These are phyloP conservation scores for Ectemnius continuus DNA, from an alignment of 2,888 invertebrate species.

Conservation along the genomic window DNA sequence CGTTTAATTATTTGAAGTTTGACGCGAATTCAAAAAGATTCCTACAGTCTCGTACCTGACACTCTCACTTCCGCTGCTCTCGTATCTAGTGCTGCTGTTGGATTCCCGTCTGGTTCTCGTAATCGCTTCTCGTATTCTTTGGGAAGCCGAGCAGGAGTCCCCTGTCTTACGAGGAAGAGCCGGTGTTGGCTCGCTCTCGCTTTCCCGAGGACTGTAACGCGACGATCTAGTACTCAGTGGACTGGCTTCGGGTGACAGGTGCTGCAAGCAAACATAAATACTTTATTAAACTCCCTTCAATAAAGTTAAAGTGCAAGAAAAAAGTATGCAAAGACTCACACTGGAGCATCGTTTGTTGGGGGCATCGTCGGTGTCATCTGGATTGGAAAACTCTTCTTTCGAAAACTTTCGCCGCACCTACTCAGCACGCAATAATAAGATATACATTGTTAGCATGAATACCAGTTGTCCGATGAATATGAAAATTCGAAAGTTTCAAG, in stretches of 20 bases:
- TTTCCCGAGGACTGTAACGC: constrained; percentile 75
- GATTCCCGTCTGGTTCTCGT: constrained; percentile 76
- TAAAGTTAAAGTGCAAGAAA: not conserved
- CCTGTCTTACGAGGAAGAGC: constrained; percentile 73
- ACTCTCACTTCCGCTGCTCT: constrained; percentile 76
- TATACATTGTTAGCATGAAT: constrained; percentile 6
- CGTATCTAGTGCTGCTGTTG: constrained; percentile 75
- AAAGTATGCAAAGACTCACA: constrained; percentile 62
- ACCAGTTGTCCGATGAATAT: not conserved
- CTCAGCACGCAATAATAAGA: constrained; percentile 4
- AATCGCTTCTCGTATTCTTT: constrained; percentile 75
- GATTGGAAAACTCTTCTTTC: constrained; percentile 74
- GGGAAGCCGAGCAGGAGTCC: constrained; percentile 74
- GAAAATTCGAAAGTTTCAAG: not conserved
- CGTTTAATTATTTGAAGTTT: not conserved
- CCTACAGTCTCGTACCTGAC: constrained; percentile 64
- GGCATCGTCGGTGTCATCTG: constrained; percentile 74
- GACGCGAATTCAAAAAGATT: not conserved
- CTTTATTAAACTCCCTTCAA: not conserved
- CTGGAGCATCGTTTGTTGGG: constrained; percentile 74
- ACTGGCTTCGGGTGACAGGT: constrained; percentile 76
- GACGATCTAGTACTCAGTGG: constrained; percentile 76
- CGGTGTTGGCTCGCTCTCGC: constrained; percentile 76
- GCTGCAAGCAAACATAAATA: constrained; percentile 58
- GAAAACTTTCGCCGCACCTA: constrained; percentile 70